Base-by-base conservation (phyloP, 2,113 vertebrate genomes). In the Numida meleagris region DNA sequence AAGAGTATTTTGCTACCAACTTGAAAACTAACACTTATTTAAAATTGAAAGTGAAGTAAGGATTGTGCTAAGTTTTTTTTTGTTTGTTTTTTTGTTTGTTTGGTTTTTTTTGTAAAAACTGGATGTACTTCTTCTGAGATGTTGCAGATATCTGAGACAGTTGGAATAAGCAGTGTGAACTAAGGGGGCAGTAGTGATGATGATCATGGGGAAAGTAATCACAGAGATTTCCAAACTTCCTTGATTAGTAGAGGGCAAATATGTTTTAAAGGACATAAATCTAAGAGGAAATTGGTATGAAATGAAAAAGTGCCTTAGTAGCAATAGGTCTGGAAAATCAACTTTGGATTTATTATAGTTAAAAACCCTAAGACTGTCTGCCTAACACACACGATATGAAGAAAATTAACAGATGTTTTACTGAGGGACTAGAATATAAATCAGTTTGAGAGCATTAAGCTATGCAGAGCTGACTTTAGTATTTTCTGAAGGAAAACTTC, bases 351-450 rank as follows among this genome's bases (percentile, higher is more conserved):
- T 92, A 93, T 90, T 86, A 12, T 63, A 83, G 92, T 89, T 89
- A 86, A 90, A 94, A 90, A 40, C 76, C 88, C 72, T 13, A 45
- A 88, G 94, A 94, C 93, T 90, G 73, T 71, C 61, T 92, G 82
- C 72, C 73, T 86, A 38, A 12, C 80, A 46, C 38, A 42, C 85
- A 74, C 50, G 94, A 93, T 92, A 25, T 8, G 73, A 73, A 63
- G 80, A 88, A 90, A 83, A 4, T n/a, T 42, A 96, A 80, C 95
- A 96, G 90, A 91, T 96, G 90, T 90, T 93, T 59, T 78, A 74
- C 72, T n/a, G 4, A 81, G 72, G 68, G 90, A 42, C 80, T 40
- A 42, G 90, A 93, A 94, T 93, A 67, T 80, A 92, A 93, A 94
- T 93, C 86, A 96, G 63, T 5, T 74, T 12, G 77, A 80, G 38